These are phyloP conservation scores for Sphinx pinastri DNA, from an alignment of 2,888 invertebrate species.

Conservation along the genomic window DNA sequence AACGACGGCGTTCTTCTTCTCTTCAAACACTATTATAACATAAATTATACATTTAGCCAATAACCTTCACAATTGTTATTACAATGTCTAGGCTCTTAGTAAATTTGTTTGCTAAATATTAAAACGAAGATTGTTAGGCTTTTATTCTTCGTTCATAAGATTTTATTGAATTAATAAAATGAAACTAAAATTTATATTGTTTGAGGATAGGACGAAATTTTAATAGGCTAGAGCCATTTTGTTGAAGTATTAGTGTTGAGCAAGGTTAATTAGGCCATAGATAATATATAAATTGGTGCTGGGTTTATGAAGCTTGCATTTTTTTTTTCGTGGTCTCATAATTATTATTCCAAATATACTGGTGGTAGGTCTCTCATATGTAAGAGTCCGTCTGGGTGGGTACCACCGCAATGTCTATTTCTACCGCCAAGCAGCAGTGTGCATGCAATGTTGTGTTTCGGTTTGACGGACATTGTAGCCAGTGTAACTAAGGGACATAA, in stretches of 20 bases:
- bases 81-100: neutral
- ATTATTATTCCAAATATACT: too few species aligned
- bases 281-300: neutral
- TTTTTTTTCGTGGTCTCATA: too few species aligned
- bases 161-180: conserved; percentile 8
- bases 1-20: too few species aligned
- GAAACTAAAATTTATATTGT: conserved; percentile 5
- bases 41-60: neutral
- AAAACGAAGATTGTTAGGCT: neutral
- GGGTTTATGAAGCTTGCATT: neutral
- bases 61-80: neutral
- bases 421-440: too few species aligned
- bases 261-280: conserved; percentile 1
- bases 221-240: neutral
- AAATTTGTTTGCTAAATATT: neutral
- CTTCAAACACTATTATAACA: neutral
- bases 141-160: neutral
- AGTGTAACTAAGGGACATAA: too few species aligned
- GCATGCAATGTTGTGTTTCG: too few species aligned
- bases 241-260: neutral
- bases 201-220: neutral
- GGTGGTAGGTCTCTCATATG: too few species aligned
- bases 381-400: too few species aligned
- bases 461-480: too few species aligned
- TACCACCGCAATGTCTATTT: too few species aligned